phyloP scores from a whole-genome alignment of 2,113 vertebrate genomes.

The Paracanthobrama guichenoti region DNA sequence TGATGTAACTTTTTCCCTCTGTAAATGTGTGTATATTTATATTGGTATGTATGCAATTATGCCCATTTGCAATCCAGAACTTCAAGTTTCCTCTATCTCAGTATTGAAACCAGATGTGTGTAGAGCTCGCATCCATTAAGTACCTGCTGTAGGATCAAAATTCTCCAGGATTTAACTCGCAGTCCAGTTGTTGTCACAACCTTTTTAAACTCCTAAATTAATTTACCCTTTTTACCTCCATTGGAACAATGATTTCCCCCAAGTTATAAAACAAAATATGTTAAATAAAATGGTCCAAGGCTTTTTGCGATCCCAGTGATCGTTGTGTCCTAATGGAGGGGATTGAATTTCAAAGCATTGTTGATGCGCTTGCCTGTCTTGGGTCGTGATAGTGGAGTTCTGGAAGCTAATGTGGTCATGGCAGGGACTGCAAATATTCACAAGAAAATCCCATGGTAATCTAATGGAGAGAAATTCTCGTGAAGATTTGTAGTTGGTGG shows the following conservation, averaged over 20 bases:
- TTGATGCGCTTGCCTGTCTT: constrained; percentile 25
- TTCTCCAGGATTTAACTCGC: constrained; percentile 43
- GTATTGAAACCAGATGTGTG: constrained; percentile 53
- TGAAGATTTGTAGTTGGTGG: not conserved
- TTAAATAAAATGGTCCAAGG: constrained; percentile 7
- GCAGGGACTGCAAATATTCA: constrained; percentile 6
- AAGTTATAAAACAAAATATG: constrained; percentile 4
- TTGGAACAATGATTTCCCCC: constrained; percentile 5
- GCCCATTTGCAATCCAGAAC: constrained; percentile 28
- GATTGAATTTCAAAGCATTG: constrained; percentile 40
- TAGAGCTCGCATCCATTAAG: constrained; percentile 24
- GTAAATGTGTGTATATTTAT: constrained; percentile 36
- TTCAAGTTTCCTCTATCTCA: constrained; percentile 43
- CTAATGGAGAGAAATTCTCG: not conserved
- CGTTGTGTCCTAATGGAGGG: constrained; percentile 38
- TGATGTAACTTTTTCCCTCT: constrained; percentile 43
- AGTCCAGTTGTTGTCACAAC: constrained; percentile 32
- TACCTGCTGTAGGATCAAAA: constrained; percentile 48
- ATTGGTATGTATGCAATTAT: constrained; percentile 38
- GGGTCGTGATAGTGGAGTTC: constrained; percentile 7
- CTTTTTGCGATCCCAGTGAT: constrained; percentile 9
- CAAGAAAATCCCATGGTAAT: not conserved
- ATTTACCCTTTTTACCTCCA: constrained; percentile 34
- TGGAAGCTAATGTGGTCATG: constrained; percentile 32
- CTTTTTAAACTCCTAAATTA: constrained; percentile 41